Conservation (phyloP, 2,888 invertebrate genomes). For the Drosophila antonietae region DNA sequence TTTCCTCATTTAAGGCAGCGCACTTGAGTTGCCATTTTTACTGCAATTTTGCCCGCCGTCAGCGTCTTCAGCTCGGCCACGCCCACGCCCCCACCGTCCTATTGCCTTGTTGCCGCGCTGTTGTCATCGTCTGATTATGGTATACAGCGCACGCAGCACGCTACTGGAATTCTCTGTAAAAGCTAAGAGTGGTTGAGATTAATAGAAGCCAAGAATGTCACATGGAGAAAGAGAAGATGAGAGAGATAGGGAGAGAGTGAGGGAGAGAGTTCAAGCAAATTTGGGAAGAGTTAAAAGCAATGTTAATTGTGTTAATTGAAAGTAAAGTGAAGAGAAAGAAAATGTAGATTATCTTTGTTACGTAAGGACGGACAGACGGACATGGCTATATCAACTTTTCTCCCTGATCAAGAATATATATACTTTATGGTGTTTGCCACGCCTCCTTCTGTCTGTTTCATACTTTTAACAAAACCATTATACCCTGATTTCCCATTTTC, state of each 20-base stretch:
- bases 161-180: conserved; percentile 29
- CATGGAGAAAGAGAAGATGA: neutral
- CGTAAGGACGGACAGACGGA: too few relatives aligned
- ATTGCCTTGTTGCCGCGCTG: conserved; percentile 15
- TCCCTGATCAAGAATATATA: too few relatives aligned
- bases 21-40: conserved; percentile 79
- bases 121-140: conserved; percentile 66
- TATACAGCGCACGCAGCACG: conserved; percentile 49
- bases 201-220: neutral
- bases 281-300: neutral
- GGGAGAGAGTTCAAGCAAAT: neutral
- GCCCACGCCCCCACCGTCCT: conserved; percentile 8
- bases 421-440: too few relatives aligned
- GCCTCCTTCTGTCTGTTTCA: too few relatives aligned
- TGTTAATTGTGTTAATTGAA: neutral
- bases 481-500: too few relatives aligned
- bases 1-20: conserved; percentile 79
- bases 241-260: too few relatives aligned
- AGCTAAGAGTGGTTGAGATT: neutral
- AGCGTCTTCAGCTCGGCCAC: conserved; percentile 8
- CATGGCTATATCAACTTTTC: too few relatives aligned
- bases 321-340: neutral
- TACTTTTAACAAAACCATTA: too few relatives aligned
- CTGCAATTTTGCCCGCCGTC: conserved; percentile 74
- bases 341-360: neutral